phyloP scores from a whole-genome alignment of 1,140 invertebrate genomes.

The Drosophila ohnishii region DNA sequence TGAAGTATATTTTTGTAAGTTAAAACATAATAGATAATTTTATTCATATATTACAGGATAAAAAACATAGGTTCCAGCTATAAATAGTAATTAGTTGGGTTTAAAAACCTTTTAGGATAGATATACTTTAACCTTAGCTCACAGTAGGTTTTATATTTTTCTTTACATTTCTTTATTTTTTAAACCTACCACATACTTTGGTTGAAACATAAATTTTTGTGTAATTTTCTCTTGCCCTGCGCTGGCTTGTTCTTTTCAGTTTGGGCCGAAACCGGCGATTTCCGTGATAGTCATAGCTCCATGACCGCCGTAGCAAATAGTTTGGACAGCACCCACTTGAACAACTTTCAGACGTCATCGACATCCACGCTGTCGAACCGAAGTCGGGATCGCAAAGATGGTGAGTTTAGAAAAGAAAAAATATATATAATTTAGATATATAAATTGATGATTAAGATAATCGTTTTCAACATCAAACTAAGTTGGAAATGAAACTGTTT shows the following conservation, averaged over 20 bases:
- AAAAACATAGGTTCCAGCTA: too few relatives aligned
- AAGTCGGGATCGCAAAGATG: constrained; percentile 88
- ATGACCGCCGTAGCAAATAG: constrained; percentile 86
- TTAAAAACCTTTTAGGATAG: too few relatives aligned
- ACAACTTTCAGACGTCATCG: constrained; percentile 84
- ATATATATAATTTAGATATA: too few relatives aligned
- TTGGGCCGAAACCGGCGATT: constrained; percentile 92
- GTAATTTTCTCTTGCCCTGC: constrained; percentile 78
- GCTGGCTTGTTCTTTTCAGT: constrained; percentile 87
- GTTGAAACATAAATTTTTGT: constrained; percentile 82
- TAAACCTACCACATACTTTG: constrained; percentile 36
- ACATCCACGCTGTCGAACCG: constrained; percentile 85
- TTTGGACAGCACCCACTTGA: constrained; percentile 87
- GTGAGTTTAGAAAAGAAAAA: constrained; percentile 67
- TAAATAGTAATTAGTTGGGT: too few relatives aligned
- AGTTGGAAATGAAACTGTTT: not conserved
- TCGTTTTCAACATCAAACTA: not conserved
- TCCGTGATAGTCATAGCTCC: constrained; percentile 90
- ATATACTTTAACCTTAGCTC: too few relatives aligned
- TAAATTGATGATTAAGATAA: not conserved
- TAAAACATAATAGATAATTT: not conserved
- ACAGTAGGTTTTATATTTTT: not conserved
- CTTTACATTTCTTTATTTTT: not conserved
- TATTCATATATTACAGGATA: not conserved
- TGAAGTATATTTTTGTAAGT: not conserved